A percentile compares a stretch with the other conserved stretches of the same genome.
phyloP scores from a whole-genome alignment of 2,113 vertebrate genomes.

The Turnix velox region DNA sequence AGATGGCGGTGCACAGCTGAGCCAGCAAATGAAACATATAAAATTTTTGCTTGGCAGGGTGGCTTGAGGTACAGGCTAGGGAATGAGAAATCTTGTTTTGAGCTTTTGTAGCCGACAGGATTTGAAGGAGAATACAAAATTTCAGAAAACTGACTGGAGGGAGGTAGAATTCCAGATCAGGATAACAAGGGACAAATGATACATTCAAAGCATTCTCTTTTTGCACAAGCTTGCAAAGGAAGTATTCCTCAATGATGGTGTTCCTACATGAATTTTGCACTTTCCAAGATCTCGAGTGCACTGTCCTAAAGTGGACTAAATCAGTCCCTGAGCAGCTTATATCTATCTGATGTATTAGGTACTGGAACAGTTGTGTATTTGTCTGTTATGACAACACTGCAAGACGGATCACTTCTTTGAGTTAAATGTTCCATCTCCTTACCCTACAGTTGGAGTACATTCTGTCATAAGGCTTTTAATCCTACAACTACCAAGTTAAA shows the following conservation, averaged over 20 bases:
- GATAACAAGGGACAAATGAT: neutral
- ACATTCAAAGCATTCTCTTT: neutral
- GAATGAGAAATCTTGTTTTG: neutral
- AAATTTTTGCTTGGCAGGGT: neutral
- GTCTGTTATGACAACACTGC: neutral
- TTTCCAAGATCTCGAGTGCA: neutral
- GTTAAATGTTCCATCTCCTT: neutral
- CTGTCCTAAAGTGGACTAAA: neutral
- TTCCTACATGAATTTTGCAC: neutral
- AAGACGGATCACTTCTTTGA: neutral
- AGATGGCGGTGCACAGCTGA: neutral
- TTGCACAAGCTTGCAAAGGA: neutral
- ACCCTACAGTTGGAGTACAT: neutral
- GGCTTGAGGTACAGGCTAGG: neutral
- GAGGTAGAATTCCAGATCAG: neutral
- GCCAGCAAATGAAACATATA: neutral
- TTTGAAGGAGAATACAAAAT: neutral
- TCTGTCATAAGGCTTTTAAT: neutral
- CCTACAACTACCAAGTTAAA: rapidly evolving
- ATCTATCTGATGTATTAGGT: neutral
- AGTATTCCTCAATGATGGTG: neutral
- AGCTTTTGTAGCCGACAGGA: neutral
- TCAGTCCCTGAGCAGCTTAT: neutral
- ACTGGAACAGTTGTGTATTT: neutral
- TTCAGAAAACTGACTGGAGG: neutral